These are phyloP conservation scores for Macropus fuliginosus DNA, from an alignment of 2,797 vertebrate species.

Conservation along the genomic window DNA sequence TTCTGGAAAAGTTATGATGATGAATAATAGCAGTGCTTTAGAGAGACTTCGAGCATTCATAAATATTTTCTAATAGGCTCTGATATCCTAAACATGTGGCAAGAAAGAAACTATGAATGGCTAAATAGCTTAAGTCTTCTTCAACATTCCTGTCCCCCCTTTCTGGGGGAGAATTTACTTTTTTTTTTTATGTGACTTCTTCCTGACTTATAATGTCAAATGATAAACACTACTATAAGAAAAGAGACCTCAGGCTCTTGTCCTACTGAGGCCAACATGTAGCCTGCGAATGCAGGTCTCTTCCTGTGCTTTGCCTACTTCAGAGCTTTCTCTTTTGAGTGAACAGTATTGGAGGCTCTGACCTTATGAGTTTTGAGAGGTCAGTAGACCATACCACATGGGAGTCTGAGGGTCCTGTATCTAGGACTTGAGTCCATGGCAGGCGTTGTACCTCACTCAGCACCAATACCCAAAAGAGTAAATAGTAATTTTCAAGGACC, in stretches of 20 bases:
- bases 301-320: not conserved
- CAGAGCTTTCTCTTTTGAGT: not conserved
- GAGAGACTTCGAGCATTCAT: not conserved
- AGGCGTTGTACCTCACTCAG: not conserved
- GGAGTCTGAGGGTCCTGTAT: not conserved
- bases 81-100: not conserved
- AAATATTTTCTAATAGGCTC: not conserved
- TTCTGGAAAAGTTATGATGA: not conserved
- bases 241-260: not conserved
- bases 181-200: not conserved
- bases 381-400: not conserved
- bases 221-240: not conserved
- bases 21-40: not conserved
- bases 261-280: not conserved
- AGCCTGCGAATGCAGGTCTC: not conserved
- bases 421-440: not conserved
- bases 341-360: not conserved
- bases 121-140: not conserved
- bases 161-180: not conserved
- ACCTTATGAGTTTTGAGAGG: not conserved
- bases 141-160: fast-evolving
- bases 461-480: not conserved
- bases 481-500: not conserved
- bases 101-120: not conserved
- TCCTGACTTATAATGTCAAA: not conserved